Percentiles rank a stretch among this genome's conserved stretches.
Evolutionary conservation across 23 tunicate species (phyloP).

Genomic region (Styela plicata): DNA sequence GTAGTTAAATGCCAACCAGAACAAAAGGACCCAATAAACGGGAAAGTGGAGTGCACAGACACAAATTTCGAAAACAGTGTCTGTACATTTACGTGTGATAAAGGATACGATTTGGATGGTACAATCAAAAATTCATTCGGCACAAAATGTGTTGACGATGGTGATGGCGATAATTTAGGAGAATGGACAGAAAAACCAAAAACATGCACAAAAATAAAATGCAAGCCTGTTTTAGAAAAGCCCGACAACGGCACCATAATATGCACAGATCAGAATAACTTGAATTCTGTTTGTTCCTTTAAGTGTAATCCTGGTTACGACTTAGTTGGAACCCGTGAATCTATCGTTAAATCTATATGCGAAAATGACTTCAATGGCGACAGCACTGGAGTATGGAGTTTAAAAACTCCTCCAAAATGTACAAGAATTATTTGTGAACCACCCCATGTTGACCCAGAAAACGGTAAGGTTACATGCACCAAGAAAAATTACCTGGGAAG

Average conservation of each 20-base stretch:
- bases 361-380: background rate
- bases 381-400: slow-evolving; percentile 2
- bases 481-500: background rate
- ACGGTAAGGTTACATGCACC: slow-evolving; percentile 2
- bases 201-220: background rate
- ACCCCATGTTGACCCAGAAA: slow-evolving; percentile 2
- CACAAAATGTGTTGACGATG: slow-evolving; percentile 10
- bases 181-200: background rate
- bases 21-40: slow-evolving; percentile 7
- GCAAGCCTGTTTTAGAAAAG: background rate
- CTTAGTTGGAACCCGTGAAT: background rate
- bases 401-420: background rate
- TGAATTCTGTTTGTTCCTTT: background rate
- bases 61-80: background rate
- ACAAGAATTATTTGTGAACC: background rate
- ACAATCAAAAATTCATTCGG: background rate
- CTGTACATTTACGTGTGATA: slow-evolving; percentile 17
- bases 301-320: slow-evolving; percentile 1
- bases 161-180: background rate
- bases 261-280: slow-evolving; percentile 1
- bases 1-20: background rate
- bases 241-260: background rate
- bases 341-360: slow-evolving; percentile 1
- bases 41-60: background rate
- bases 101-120: slow-evolving; percentile 17